Evolutionary conservation across 2,888 invertebrate species (phyloP), one percentile per base, ranked within the genome.

Genomic region (Nycteola revayana): DNA sequence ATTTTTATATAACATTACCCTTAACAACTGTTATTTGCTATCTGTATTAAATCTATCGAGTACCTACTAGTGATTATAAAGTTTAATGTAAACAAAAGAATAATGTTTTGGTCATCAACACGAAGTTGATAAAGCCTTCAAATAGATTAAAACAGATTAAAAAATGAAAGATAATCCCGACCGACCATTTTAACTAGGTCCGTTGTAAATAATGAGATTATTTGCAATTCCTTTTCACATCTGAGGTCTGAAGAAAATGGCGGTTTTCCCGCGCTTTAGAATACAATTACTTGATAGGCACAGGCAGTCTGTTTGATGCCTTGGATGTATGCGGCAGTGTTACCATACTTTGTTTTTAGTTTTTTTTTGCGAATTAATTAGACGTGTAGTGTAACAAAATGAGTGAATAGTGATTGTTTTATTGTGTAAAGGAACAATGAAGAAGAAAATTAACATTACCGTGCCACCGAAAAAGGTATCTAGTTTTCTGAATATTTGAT

Each of bases 141-240:
- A 46, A 44, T 49, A 65, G 80, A 76, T 81, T 79, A 81, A 40
- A 56, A 47, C 33, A 62, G 81, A 75, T 83, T 76, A 71, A 52
- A 67, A 66, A 59, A 39, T 32, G 26, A 11, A 34, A 42, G 57
- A 57, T 57, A 59, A 53, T 54, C 36, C 47, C 39, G 39, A 48
- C 32, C 39, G 37, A 40, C 67, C 63, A 61, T 45, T 33, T 10
- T 49, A 42, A 28, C 34, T 41, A 36, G 41, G 53, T 28, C 56
- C 31, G 44, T 36, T 32, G 31, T 28, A 32, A 41, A 50, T 50
- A 36, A 32, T 36, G 14, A 43, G 75, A 72, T 77, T 75, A 77
- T 40, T 51, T 14, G 5, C 2, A 14, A 14, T 14, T 2, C 14
- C 5, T 5, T 14, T 14, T 14, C 3, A 5, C 5, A 5, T 5